Conservation (phyloP, 2,888 invertebrate genomes). For the Xylota segnis region DNA sequence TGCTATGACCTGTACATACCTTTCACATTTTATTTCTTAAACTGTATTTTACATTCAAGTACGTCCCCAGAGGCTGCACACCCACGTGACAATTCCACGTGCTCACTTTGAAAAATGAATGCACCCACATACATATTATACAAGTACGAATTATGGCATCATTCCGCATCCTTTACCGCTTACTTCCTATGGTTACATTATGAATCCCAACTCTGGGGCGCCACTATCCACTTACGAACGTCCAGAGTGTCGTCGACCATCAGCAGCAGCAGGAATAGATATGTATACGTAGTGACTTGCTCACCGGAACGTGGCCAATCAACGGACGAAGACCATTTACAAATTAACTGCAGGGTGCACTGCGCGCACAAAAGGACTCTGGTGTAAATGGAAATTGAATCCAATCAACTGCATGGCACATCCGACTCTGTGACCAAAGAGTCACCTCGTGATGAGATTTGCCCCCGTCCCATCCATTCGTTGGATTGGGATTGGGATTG, state of each 20-base stretch:
- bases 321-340: slow-evolving; percentile 70
- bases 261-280: not conserved
- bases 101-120: slow-evolving; percentile 47
- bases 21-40: slow-evolving; percentile 8
- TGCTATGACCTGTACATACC: no score
- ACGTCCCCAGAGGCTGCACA: slow-evolving; percentile 5
- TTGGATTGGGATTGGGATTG: not conserved
- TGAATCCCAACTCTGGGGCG: slow-evolving; percentile 37
- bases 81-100: slow-evolving; percentile 71
- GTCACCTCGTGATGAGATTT: slow-evolving; percentile 62
- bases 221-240: slow-evolving; percentile 35
- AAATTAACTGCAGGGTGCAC: slow-evolving; percentile 72
- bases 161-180: slow-evolving; percentile 52
- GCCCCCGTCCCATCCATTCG: not conserved
- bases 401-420: slow-evolving; percentile 72
- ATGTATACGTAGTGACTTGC: not conserved
- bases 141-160: slow-evolving; percentile 61
- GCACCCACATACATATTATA: slow-evolving; percentile 46
- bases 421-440: slow-evolving; percentile 67
- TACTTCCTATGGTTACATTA: slow-evolving; percentile 50
- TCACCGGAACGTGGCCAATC: slow-evolving; percentile 71
- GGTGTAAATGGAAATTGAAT: slow-evolving; percentile 73
- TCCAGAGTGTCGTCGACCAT: slow-evolving; percentile 2
- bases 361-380: slow-evolving; percentile 68
- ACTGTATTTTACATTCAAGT: slow-evolving; percentile 27